These are phyloP conservation scores for Egretta garzetta DNA, from an alignment of 2,113 vertebrate genomes.

Conservation along the genomic window DNA sequence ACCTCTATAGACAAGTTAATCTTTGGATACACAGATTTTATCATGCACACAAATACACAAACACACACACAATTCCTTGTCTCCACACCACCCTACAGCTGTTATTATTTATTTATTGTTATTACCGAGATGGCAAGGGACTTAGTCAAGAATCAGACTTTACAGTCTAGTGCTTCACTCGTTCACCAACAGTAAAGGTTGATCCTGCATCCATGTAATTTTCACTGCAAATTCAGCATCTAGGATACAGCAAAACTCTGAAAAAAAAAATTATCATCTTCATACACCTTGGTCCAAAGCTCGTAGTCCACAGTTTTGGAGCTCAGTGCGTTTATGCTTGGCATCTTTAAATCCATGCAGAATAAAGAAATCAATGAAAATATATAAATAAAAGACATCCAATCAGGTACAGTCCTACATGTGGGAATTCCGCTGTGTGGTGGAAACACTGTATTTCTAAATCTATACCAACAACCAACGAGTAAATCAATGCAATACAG, in stretches of 20 bases:
- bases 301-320: not conserved
- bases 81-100: not conserved
- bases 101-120: constrained; percentile 58
- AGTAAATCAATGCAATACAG: not conserved
- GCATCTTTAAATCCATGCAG: not conserved
- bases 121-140: not conserved
- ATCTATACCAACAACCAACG: not conserved
- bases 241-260: not conserved
- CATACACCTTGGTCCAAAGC: not conserved
- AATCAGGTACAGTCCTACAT: not conserved
- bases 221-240: not conserved
- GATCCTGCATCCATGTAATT: not conserved
- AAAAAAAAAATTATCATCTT: not conserved
- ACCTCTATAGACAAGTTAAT: not conserved
- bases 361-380: constrained; percentile 12
- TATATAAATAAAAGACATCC: not conserved
- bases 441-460: not conserved
- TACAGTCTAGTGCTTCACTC: constrained; percentile 15
- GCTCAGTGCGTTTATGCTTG: not conserved
- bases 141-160: constrained; percentile 15
- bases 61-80: not conserved
- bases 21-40: not conserved
- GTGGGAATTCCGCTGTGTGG: not conserved
- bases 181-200: not conserved
- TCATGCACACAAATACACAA: constrained; percentile 17